Base-by-base conservation (phyloP, 2,113 vertebrate genomes). In the Procavia capensis region DNA sequence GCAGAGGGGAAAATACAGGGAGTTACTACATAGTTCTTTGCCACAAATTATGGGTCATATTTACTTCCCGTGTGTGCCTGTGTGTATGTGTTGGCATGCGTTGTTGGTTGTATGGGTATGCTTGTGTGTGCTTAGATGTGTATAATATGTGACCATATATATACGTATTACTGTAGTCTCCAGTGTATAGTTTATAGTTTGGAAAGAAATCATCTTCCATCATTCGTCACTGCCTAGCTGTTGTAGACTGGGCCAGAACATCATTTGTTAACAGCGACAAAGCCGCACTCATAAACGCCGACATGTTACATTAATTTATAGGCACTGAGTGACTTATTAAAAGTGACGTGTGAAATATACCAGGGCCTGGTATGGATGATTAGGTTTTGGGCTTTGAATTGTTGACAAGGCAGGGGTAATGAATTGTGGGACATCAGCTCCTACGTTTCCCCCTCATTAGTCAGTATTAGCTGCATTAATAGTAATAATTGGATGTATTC, bases 401-500 rank as follows among this genome's bases (percentile, higher is more conserved):
- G 99, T 99, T 99, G 99, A 99, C 99, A 99, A 99, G 99, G 98
- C 98, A 98, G 97, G 98, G 98, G 99, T 99, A 98, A 99, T 99
- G 98, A 99, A 99, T 99, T 98, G 98, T 50, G 90, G 98, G 98
- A 98, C 98, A 98, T 98, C 97, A 96, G 98, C 98, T 97, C 97
- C 96, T 91, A 89, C 96, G 98, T 99, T 98, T 98, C 98, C 98
- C 98, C 98, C 98, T 99, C 99, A 98, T 99, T 99, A 99, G 98
- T 99, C 99, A 98, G 98, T 98, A 99, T 99, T 99, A 99, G 98
- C 98, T 98, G 98, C 98, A 99, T 99, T 99, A 99, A 99, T 99
- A 99, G 98, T 98, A 99, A 99, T 99, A 99, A 99, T 99, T 99
- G 99, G 98, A 98, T 99, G 98, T 98, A 99, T 99, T 99, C 98